Base-by-base conservation (phyloP, 2,797 vertebrate genomes). In the Echeneis naucrates region DNA sequence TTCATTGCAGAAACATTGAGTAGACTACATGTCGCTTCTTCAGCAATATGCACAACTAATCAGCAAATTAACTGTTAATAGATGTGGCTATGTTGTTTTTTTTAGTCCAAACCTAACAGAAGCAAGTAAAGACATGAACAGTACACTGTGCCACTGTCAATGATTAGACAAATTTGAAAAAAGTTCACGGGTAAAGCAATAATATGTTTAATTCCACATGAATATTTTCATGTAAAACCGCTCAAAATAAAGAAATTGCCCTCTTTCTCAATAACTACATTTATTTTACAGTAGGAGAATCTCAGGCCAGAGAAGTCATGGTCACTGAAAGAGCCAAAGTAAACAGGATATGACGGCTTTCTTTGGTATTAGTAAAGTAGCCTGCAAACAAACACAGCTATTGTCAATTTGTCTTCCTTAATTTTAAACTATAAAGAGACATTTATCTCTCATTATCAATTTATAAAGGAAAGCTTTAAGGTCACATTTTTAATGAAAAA, bases 341-440 rank as follows among this genome's bases (percentile, higher is more conserved):
- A 87, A 89, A 90, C 82, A 83, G 84, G 87, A 86, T 82, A 76
- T 59, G 72, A 83, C 47, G 33, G 48, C 66, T 81, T 77, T 82
- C 75, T 88, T 83, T 83, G 78, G 80, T 62, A 78, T 78, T 19
- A 37, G 71, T 60, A 58, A 83, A 80, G 70, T 65, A 77, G 59
- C 52, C 48, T 47, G 35, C 51, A 75, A 74, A 63, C 59, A 3
- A 63, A 68, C 57, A 75, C 63, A 27, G 37, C 11, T 42, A 59
- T 24, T 53, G 57, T 74, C 51, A 77, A 51, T 78, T 32, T 38
- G 48, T 52, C 45, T n/a, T 62, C 44, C 52, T n/a, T 19, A 8
- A 26, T 4, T 11, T 14, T 14, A 32, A 48, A 68, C 32, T 65
- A 30, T 48, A 19, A 71, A 54, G 6, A 14, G 45, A 59, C 30